phyloP scores from a whole-genome alignment of 2,888 invertebrate genomes.

The Camptogramma bilineatum region DNA sequence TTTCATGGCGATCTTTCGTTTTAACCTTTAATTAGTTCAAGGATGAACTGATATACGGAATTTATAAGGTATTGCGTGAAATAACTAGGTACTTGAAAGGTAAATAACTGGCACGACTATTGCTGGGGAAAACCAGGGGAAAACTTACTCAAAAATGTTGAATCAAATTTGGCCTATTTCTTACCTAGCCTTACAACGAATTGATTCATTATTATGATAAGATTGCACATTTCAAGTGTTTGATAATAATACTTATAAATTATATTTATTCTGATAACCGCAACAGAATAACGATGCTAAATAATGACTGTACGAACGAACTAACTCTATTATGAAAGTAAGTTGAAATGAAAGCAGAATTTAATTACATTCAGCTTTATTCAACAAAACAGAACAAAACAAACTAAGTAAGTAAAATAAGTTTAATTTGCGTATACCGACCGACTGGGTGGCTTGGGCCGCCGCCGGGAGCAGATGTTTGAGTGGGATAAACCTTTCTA shows the following conservation, averaged over 20 bases:
- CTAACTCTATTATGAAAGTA: conserved; percentile 10
- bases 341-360: conserved; percentile 39
- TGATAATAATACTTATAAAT: conserved; percentile 20
- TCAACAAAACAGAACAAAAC: conserved; percentile 67
- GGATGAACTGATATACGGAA: conserved; percentile 42
- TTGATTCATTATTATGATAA: conserved; percentile 34
- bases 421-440: conserved; percentile 68
- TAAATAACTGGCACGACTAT: conserved; percentile 12
- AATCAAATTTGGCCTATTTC: conserved; percentile 25
- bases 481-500: conserved; percentile 49
- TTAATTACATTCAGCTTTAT: conserved; percentile 65
- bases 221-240: conserved; percentile 31
- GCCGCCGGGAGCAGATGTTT: conserved; percentile 77
- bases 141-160: neutral
- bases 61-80: conserved; percentile 37
- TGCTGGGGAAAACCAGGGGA: neutral
- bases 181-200: conserved; percentile 22
- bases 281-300: neutral
- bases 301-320: conserved; percentile 1
- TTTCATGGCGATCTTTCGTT: conserved; percentile 2
- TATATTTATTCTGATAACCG: conserved; percentile 7
- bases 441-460: conserved; percentile 55
- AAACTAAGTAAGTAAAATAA: conserved; percentile 59
- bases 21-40: conserved; percentile 45
- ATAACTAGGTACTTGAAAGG: conserved; percentile 27